Evolutionary conservation across 64 coral and sea anemone species (phyloP), one percentile per base, ranked within the genome.

Genomic region (Montipora foliosa): DNA sequence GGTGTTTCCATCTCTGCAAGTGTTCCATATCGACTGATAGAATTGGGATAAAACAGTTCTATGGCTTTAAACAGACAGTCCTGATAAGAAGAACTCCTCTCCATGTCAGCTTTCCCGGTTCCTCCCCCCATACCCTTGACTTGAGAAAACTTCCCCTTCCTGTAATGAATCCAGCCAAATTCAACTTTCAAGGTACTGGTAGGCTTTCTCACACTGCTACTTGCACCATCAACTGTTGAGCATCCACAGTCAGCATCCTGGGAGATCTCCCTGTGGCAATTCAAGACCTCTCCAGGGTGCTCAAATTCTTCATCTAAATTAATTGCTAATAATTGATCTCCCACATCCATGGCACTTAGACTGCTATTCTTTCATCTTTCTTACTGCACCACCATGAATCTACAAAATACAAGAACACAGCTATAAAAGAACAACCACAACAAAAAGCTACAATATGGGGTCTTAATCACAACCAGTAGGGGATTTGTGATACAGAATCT

Each of bases 1-100:
- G 25, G 80, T n/a, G 61, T 45, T 15, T 70, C 89, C 78, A 91
- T 81, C 19, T 91, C 78, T 8, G 22, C 12, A 76, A 81, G 74
- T 49, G 75, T 84, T n/a, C 80, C 79, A 45, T 48, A 76, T 48
- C 59, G 79, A 37, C 90, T 91, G 0, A 1, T 76, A 20, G 84
- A 67, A 44, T 75, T 92, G 37, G 66, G 89, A 21, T 75, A 70
- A 70, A 91, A 91, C 20, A 82, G 60, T 22, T 91, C 89, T 78
- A 44, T 45, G 48, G 78, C 78, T 91, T 49, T 91, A 2, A 60
- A 24, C 75, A 90, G 74, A 59, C 53, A 90, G 16, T 90, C 75
- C 12, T 90, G 50, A 25, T 90, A 90, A 50, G 47, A 0, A 8
- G 51, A 3, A 79, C 20, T 76, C 59, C 75, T 79, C 20, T 60